phyloP scores from a whole-genome alignment of 1,140 invertebrate genomes.

The Atta texana region DNA sequence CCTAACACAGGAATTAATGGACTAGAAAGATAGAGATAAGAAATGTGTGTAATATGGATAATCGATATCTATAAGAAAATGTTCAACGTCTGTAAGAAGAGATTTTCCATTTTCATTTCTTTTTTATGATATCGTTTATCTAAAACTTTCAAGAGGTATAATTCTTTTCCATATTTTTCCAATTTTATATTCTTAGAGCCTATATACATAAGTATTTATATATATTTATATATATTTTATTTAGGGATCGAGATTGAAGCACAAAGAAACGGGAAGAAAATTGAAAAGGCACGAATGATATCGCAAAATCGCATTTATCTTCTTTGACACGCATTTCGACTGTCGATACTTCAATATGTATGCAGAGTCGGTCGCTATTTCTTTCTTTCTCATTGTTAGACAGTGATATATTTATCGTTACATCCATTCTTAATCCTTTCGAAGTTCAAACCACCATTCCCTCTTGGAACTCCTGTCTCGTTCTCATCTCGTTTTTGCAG shows the following conservation, averaged over 20 bases:
- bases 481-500: conserved; percentile 28
- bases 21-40: conserved; percentile 17
- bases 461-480: not conserved
- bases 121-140: conserved; percentile 3
- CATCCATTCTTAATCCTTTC: conserved; percentile 57
- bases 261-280: not conserved
- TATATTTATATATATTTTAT: not conserved
- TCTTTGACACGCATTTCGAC: conserved; percentile 36
- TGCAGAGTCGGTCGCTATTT: conserved; percentile 43
- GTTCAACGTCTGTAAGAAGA: conserved; percentile 4
- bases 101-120: not conserved
- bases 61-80: conserved; percentile 23
- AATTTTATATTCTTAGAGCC: conserved; percentile 21
- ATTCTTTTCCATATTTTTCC: not conserved
- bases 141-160: not conserved
- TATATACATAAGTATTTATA: not conserved
- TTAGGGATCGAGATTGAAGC: conserved; percentile 11
- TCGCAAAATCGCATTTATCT: conserved; percentile 53
- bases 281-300: conserved; percentile 18
- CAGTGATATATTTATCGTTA: conserved; percentile 64
- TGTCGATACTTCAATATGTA: conserved; percentile 50
- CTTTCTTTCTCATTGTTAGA: conserved; percentile 41
- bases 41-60: conserved; percentile 34
- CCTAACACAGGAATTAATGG: conserved; percentile 35
- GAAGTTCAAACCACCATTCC: conserved; percentile 24